Conservation (phyloP, 2,113 vertebrate genomes). For the Triplophysa tibetana region DNA sequence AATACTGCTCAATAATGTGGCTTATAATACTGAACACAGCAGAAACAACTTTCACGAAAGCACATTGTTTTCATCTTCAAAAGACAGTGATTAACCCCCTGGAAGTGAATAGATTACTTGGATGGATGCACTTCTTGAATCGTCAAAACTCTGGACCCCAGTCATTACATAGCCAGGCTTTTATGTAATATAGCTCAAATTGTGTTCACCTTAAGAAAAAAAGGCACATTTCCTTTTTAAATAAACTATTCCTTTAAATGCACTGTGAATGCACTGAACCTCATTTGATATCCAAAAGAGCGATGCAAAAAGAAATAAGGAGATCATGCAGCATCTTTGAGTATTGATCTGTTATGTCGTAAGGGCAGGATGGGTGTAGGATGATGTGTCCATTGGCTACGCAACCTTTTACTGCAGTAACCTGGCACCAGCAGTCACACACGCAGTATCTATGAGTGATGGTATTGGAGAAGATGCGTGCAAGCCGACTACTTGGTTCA, state of each 20-base stretch:
- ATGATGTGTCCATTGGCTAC: conserved; percentile 38
- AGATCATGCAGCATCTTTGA: neutral
- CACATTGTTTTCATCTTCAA: no score
- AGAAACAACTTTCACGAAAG: no score
- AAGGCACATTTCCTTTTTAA: no score
- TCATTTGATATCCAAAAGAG: neutral
- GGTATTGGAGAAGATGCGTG: neutral
- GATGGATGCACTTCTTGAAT: no score
- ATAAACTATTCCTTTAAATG: no score
- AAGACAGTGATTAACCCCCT: no score
- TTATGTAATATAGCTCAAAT: no score
- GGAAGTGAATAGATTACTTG: no score
- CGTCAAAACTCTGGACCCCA: no score
- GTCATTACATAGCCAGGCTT: no score
- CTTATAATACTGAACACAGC: neutral
- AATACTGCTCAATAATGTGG: neutral
- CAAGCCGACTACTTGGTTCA: conserved; percentile 13
- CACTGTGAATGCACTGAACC: no score
- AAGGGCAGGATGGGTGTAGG: conserved; percentile 3
- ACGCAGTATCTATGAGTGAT: neutral
- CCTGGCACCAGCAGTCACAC: conserved; percentile 11
- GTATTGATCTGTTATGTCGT: conserved; percentile 51
- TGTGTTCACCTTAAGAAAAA: no score
- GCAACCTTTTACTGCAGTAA: conserved; percentile 27
- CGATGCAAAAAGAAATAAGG: neutral